phyloP scores from a whole-genome alignment of 1,140 invertebrate species.

The Anadara kagoshimensis region DNA sequence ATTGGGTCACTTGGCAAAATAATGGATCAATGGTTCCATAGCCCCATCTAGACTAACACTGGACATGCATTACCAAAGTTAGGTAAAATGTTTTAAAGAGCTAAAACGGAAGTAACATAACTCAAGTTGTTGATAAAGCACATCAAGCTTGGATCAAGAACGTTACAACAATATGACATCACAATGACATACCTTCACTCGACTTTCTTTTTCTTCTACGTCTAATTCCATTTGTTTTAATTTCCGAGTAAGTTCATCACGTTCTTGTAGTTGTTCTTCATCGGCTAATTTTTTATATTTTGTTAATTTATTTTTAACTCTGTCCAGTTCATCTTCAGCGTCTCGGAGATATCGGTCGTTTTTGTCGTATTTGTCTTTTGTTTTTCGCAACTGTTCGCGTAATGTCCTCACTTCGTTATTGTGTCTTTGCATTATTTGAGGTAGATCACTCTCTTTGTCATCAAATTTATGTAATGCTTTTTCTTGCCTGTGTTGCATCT shows the following conservation, averaged over 20 bases:
- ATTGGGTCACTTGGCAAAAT: too few species aligned
- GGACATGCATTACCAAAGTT: too few species aligned
- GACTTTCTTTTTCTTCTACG: conserved; percentile 65
- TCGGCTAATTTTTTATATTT: conserved; percentile 67
- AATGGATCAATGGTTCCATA: too few species aligned
- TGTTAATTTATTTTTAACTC: conserved; percentile 63
- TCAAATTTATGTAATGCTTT: conserved; percentile 66
- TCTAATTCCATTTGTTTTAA: conserved; percentile 64
- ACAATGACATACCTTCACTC: conserved; percentile 58
- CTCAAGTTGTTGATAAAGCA: too few species aligned
- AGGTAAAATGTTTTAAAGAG: too few species aligned
- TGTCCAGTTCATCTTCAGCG: conserved; percentile 67
- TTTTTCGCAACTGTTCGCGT: conserved; percentile 65
- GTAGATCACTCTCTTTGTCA: conserved; percentile 67
- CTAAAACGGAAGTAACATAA: too few species aligned
- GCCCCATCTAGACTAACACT: too few species aligned
- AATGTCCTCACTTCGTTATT: conserved; percentile 65
- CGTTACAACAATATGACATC: too few species aligned
- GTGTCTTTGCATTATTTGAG: conserved; percentile 65
- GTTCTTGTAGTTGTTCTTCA: conserved; percentile 65
- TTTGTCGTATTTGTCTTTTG: conserved; percentile 64
- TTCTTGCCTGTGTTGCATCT: conserved; percentile 60
- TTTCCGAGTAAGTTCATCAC: conserved; percentile 66
- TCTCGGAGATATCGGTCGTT: conserved; percentile 63
- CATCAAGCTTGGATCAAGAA: too few species aligned